A percentile compares a stretch with the other conserved stretches of the same genome.
Evolutionary conservation across 2,888 invertebrate species (phyloP).

Genomic region (Ectobius pallidus): DNA sequence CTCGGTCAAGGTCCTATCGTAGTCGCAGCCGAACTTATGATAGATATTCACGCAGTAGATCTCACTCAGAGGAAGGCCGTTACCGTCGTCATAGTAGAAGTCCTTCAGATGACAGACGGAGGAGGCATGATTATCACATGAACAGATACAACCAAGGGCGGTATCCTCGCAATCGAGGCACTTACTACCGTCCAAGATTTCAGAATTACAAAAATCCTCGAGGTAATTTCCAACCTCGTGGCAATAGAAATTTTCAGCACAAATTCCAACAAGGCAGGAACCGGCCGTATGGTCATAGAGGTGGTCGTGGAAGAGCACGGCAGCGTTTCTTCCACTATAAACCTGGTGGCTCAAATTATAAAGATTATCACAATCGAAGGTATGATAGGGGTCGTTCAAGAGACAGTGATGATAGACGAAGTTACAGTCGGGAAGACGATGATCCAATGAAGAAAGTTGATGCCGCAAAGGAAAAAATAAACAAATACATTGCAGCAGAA

Average conservation of each 20-base stretch:
- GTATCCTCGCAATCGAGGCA: slow-evolving; percentile 70
- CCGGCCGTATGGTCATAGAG: slow-evolving; percentile 50
- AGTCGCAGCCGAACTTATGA: slow-evolving; percentile 55
- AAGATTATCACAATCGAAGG: slow-evolving; percentile 69
- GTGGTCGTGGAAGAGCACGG: slow-evolving; percentile 53
- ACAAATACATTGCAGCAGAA: slow-evolving; percentile 59
- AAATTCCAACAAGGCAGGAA: slow-evolving; percentile 50
- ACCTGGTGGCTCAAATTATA: slow-evolving; percentile 54
- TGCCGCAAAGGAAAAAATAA: slow-evolving; percentile 63
- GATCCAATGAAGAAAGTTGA: slow-evolving; percentile 60
- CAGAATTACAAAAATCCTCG: slow-evolving; percentile 64
- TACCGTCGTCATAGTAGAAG: slow-evolving; percentile 57
- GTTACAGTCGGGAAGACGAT: slow-evolving; percentile 55
- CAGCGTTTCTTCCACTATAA: slow-evolving; percentile 54
- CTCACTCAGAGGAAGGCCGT: slow-evolving; percentile 63
- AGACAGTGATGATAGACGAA: slow-evolving; percentile 59
- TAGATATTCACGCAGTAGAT: slow-evolving; percentile 62
- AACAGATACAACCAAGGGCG: slow-evolving; percentile 47
- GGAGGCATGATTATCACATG: slow-evolving; percentile 42
- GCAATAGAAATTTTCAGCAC: slow-evolving; percentile 52
- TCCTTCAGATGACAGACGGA: slow-evolving; percentile 56
- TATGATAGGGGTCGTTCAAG: slow-evolving; percentile 64
- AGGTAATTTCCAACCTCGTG: slow-evolving; percentile 52
- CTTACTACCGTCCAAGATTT: slow-evolving; percentile 80
- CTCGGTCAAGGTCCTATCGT: slow-evolving; percentile 51